Evolutionary conservation across 2,888 invertebrate genomes (phyloP).

Genomic region (Megamerina dolium): DNA sequence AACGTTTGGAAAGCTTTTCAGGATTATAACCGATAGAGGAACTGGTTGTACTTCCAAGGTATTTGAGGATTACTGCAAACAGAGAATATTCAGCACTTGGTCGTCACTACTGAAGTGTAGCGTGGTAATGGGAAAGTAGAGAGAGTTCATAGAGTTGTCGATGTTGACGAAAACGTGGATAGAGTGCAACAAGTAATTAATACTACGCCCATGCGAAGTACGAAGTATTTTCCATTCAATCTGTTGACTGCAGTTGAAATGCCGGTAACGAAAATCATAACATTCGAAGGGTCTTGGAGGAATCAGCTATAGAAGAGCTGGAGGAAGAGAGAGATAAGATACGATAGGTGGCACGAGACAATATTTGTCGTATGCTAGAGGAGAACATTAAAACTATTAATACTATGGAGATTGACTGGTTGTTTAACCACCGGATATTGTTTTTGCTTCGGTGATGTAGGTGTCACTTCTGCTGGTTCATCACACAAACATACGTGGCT

Average conservation of each 20-base stretch:
- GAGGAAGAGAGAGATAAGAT: conserved; percentile 1
- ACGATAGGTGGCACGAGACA: conserved; percentile 4
- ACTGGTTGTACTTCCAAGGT: conserved; percentile 33
- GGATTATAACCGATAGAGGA: conserved; percentile 35
- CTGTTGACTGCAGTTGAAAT: too few species aligned
- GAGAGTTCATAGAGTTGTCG: neutral
- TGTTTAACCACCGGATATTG: too few species aligned
- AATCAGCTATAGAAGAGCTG: conserved; percentile 3
- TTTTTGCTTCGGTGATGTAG: too few species aligned
- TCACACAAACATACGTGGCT: too few species aligned
- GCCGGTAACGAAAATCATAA: conserved; percentile 4
- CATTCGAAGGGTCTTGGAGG: conserved; percentile 21
- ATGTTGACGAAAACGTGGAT: neutral
- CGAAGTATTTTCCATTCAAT: neutral
- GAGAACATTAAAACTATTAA: too few species aligned
- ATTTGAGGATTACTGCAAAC: neutral
- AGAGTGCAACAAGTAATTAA: neutral
- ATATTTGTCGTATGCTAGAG: conserved; percentile 5
- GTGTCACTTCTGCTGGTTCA: too few species aligned
- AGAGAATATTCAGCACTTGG: conserved; percentile 30
- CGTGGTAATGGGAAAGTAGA: neutral
- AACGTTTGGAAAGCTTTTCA: conserved; percentile 18
- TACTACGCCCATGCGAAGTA: neutral
- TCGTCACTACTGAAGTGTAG: conserved; percentile 21
- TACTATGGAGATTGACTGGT: too few species aligned